Percentiles rank a stretch among this genome's conserved stretches.
Evolutionary conservation across 1,140 invertebrate genomes (phyloP).

Genomic region (Procambarus clarkii): DNA sequence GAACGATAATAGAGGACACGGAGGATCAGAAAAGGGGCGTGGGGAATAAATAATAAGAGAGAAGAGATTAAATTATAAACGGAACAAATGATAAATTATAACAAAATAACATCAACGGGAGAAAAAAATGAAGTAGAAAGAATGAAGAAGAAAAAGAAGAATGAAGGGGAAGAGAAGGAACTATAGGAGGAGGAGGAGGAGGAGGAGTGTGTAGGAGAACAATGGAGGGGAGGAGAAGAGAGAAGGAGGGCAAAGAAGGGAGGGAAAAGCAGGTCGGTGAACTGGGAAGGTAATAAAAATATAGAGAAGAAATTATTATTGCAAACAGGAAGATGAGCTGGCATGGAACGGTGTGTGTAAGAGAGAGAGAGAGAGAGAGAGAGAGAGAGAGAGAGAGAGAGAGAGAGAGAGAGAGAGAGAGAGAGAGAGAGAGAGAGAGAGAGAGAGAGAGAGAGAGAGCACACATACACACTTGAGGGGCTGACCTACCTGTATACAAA

Average conservation of each 20-base stretch:
- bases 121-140: not conserved
- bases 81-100: too few species aligned
- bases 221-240: too few species aligned
- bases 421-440: constrained; percentile 22
- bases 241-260: too few species aligned
- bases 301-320: not conserved
- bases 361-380: too few species aligned
- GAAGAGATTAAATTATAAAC: not conserved
- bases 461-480: too few species aligned
- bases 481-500: too few species aligned
- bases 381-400: not conserved
- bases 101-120: too few species aligned
- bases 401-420: constrained; percentile 18
- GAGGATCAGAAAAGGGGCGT: not conserved
- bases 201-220: too few species aligned
- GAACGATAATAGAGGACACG: not conserved
- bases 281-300: not conserved
- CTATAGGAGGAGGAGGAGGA: not conserved
- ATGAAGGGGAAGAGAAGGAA: not conserved
- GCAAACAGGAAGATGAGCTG: not conserved
- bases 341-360: too few species aligned
- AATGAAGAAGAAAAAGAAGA: not conserved
- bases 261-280: not conserved
- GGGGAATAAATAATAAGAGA: not conserved
- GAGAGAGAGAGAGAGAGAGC: not conserved